These are phyloP conservation scores for Zoanthus gigantus DNA, from an alignment of 92 coral and sea anemone genomes.

Conservation along the genomic window DNA sequence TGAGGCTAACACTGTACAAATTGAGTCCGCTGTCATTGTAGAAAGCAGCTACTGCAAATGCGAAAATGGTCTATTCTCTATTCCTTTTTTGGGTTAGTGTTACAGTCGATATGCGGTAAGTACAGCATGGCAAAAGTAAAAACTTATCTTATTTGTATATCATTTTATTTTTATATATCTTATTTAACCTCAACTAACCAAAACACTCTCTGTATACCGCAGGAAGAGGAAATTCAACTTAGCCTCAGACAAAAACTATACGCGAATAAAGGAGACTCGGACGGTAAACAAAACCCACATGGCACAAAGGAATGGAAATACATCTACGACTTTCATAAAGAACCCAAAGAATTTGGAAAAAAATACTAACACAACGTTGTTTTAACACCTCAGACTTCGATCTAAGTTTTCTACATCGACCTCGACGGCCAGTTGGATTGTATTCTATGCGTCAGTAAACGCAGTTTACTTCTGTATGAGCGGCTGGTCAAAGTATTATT, in stretches of 20 bases:
- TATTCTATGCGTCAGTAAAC: background rate
- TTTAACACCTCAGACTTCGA: background rate
- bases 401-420: background rate
- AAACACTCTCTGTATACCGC: background rate
- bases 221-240: conserved; percentile 80
- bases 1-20: no score
- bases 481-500: background rate
- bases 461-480: background rate
- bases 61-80: no score
- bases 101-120: no score
- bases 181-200: no score
- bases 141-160: no score
- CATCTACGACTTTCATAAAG: conserved; percentile 79
- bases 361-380: conserved; percentile 51
- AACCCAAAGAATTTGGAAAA: conserved; percentile 68
- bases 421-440: background rate
- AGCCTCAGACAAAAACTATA: conserved; percentile 76
- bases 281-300: conserved; percentile 82
- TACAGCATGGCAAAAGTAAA: no score
- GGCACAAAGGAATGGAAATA: conserved; percentile 80
- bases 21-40: no score
- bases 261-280: conserved; percentile 64
- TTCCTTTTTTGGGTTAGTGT: no score
- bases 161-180: no score
- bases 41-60: no score